Evolutionary conservation across 1,140 invertebrate genomes (phyloP).

Genomic region (Drosophila yakuba): DNA sequence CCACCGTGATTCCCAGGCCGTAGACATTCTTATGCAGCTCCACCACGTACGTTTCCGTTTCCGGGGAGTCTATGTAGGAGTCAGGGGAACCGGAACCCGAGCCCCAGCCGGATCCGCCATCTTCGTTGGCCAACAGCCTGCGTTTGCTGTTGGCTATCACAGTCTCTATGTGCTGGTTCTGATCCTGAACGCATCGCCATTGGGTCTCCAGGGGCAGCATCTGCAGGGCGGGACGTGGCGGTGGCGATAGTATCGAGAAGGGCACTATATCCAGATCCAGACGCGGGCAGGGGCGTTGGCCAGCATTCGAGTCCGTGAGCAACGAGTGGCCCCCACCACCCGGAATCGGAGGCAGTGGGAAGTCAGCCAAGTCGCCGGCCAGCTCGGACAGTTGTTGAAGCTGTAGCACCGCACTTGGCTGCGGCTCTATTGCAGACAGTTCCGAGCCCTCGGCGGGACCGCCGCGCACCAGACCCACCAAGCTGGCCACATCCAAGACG

Average conservation of each 20-base stretch:
- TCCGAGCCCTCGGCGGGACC: conserved; percentile 61
- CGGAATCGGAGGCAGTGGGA: conserved; percentile 81
- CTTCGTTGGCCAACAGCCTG: conserved; percentile 54
- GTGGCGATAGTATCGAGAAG: conserved; percentile 80
- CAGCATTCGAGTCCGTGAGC: conserved; percentile 7
- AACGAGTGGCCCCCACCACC: conserved; percentile 16
- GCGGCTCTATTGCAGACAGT: conserved; percentile 50
- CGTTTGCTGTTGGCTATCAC: conserved; percentile 75
- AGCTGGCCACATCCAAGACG: conserved; percentile 53
- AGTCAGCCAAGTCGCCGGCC: conserved; percentile 72
- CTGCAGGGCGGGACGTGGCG: conserved; percentile 68
- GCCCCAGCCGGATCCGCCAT: conserved; percentile 50
- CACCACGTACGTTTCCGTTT: conserved; percentile 87
- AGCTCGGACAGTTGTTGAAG: conserved; percentile 17
- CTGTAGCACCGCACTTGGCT: not conserved
- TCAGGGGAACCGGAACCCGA: conserved; percentile 58
- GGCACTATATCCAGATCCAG: conserved; percentile 78
- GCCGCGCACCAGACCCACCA: conserved; percentile 69
- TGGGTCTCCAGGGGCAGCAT: conserved; percentile 60
- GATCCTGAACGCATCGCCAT: conserved; percentile 45
- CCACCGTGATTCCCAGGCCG: conserved; percentile 89
- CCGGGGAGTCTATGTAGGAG: conserved; percentile 83
- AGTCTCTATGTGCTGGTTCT: conserved; percentile 65
- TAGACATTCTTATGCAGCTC: conserved; percentile 88
- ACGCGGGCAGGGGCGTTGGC: conserved; percentile 49